Evolutionary conservation across 2,888 invertebrate species (phyloP).

Genomic region (Heteropelma amictum): DNA sequence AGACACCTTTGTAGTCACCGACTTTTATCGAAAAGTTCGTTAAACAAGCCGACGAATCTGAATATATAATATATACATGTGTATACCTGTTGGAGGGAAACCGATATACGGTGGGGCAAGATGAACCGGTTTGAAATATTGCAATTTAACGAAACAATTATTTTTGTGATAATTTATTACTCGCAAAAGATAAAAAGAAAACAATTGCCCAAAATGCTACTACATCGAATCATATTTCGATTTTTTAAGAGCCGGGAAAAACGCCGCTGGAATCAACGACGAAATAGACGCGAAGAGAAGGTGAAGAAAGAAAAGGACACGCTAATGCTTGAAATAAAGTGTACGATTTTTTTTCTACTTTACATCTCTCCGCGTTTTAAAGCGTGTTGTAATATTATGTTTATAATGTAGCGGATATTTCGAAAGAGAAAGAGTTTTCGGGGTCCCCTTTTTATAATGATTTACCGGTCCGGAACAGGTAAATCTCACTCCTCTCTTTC

Average conservation of each 20-base stretch:
- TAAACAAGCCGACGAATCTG: conserved; percentile 73
- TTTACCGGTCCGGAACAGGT: conserved; percentile 56
- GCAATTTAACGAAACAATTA: no score
- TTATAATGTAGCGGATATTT: conserved; percentile 42
- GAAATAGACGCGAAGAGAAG: no score
- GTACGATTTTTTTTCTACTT: conserved; percentile 38
- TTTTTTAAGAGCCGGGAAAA: no score
- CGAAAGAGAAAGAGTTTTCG: conserved; percentile 18
- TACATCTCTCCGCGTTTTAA: conserved; percentile 10
- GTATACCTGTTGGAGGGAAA: not conserved
- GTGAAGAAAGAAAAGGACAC: not conserved
- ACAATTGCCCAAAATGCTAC: no score
- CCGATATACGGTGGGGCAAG: not conserved
- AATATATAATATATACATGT: conserved; percentile 55
- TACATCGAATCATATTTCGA: no score
- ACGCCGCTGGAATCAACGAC: no score
- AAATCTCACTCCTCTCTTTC: conserved; percentile 25
- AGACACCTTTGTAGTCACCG: conserved; percentile 72
- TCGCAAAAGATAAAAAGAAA: no score
- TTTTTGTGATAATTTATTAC: no score
- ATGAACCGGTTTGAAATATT: no score
- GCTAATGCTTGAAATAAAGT: conserved; percentile 36
- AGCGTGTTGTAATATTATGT: conserved; percentile 48
- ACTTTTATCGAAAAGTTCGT: conserved; percentile 74
- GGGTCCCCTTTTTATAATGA: conserved; percentile 48